phyloP scores from a whole-genome alignment of 2,113 vertebrate species.

The Oophaga pumilio region DNA sequence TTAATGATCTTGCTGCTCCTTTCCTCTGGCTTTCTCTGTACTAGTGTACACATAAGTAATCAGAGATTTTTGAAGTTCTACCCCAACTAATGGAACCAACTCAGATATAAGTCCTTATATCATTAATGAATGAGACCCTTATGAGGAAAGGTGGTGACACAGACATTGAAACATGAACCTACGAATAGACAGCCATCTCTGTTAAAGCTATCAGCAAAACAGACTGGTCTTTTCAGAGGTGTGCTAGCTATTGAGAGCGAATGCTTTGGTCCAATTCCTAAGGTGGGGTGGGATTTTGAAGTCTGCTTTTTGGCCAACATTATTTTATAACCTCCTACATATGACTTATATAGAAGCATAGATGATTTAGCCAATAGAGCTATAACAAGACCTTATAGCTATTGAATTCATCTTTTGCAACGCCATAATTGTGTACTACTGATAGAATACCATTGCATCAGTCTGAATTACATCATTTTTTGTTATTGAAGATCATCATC shows the following conservation, averaged over 20 bases:
- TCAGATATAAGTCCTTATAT: background rate
- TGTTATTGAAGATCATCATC: no score
- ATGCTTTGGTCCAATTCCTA: background rate
- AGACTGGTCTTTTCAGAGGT: background rate
- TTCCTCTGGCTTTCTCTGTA: background rate
- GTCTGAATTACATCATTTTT: no score
- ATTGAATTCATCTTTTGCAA: background rate
- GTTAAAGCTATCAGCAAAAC: background rate
- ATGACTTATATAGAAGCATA: no score
- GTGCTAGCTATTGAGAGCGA: background rate
- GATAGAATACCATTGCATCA: background rate
- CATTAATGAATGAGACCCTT: background rate
- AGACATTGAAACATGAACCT: background rate
- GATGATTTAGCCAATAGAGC: background rate
- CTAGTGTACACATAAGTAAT: background rate
- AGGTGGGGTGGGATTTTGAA: background rate
- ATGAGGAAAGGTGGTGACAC: background rate
- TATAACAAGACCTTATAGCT: background rate
- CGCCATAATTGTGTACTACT: background rate
- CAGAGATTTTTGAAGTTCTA: background rate
- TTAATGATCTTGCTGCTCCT: background rate
- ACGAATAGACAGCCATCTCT: background rate
- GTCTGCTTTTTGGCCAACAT: background rate
- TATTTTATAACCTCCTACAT: background rate
- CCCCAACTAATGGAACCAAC: background rate